phyloP scores from a whole-genome alignment of 2,888 invertebrate genomes.

The Nipponacmea schrenckii region DNA sequence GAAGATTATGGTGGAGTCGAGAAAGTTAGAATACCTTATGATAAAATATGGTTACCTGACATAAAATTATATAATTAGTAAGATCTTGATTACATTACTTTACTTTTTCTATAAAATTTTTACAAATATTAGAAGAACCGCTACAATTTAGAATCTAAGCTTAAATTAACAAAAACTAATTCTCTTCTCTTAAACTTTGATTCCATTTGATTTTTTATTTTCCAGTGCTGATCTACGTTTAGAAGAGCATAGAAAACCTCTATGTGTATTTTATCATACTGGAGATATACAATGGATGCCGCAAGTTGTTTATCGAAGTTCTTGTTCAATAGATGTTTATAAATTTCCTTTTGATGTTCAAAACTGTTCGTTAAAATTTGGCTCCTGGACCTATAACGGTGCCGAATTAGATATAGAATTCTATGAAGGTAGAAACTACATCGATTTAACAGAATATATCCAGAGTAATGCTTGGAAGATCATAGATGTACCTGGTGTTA shows the following conservation, averaged over 20 bases:
- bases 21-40: conserved; percentile 56
- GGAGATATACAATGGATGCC: conserved; percentile 61
- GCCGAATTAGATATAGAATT: conserved; percentile 58
- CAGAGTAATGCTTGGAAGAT: conserved; percentile 67
- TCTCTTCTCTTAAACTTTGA: too few species aligned
- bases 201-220: background rate
- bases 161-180: too few species aligned
- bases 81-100: conserved; percentile 34
- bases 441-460: conserved; percentile 59
- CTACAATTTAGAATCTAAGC: too few species aligned
- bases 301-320: conserved; percentile 65
- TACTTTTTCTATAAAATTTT: background rate
- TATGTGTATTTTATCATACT: conserved; percentile 56
- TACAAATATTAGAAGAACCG: too few species aligned
- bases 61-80: conserved; percentile 65
- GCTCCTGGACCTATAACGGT: conserved; percentile 66
- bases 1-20: conserved; percentile 57
- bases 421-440: conserved; percentile 37
- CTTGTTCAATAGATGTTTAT: conserved; percentile 66
- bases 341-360: conserved; percentile 68
- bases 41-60: conserved; percentile 65
- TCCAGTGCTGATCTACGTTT: conserved; percentile 67
- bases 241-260: conserved; percentile 64
- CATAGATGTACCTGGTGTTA: conserved; percentile 51
- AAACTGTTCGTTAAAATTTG: conserved; percentile 65